A percentile compares a stretch with the other conserved stretches of the same genome.
phyloP scores from a whole-genome alignment of 2,888 invertebrate species.

The Drosophila fungiperda region DNA sequence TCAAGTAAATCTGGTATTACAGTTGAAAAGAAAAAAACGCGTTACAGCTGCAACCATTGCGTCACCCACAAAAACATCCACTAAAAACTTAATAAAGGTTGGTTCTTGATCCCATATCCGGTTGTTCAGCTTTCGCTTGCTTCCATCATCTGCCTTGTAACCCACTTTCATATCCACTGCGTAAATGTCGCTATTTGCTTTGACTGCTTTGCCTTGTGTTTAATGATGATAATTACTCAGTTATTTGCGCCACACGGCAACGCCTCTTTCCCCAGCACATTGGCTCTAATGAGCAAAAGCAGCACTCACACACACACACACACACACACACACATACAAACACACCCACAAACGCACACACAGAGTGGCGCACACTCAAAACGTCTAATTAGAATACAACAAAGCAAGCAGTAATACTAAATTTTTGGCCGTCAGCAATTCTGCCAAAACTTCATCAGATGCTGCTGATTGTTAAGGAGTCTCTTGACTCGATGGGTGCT shows the following conservation, averaged over 20 bases:
- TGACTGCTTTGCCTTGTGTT: conserved; percentile 56
- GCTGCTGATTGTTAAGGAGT: conserved; percentile 40
- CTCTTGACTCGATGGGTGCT: conserved; percentile 30
- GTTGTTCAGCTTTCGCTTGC: conserved; percentile 14
- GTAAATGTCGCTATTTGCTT: conserved; percentile 72
- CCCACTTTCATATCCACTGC: conserved; percentile 58
- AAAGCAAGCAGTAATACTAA: conserved; percentile 32
- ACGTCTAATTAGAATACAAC: conserved; percentile 69
- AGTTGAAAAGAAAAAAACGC: not conserved
- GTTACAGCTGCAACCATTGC: not conserved
- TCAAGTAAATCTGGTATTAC: not conserved
- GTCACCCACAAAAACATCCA: not conserved
- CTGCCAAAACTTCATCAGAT: conserved; percentile 36
- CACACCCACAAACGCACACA: conserved; percentile 17
- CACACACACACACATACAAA: conserved; percentile 10
- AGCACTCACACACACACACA: conserved; percentile 8
- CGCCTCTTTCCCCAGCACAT: conserved; percentile 39
- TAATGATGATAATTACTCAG: conserved; percentile 75
- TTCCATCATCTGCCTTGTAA: conserved; percentile 55
- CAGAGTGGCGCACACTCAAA: conserved; percentile 23
- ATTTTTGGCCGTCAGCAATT: conserved; percentile 47
- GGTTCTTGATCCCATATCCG: conserved; percentile 8
- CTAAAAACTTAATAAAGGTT: conserved; percentile 6
- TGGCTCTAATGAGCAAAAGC: conserved; percentile 64
- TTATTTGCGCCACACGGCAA: conserved; percentile 26